Percentiles rank a stretch among this genome's conserved stretches.
Conservation (phyloP, 1,140 invertebrate genomes). For the Drosophila subobscura region DNA sequence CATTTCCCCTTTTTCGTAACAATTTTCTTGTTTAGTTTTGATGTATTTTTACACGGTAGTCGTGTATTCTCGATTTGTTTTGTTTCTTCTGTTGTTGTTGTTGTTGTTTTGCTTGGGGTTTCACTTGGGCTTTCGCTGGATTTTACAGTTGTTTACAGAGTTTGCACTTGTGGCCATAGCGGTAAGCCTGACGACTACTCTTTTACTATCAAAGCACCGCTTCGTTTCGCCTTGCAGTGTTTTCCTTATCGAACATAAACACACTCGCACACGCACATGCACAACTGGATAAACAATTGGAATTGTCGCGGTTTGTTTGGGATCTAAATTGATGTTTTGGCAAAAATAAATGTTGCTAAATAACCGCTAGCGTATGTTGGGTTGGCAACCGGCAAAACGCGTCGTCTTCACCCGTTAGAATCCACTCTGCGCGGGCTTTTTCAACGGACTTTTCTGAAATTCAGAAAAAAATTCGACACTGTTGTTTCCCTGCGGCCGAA, state of each 20-base stretch:
- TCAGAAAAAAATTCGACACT: slow-evolving; percentile 2
- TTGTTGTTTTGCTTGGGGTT: slow-evolving; percentile 13
- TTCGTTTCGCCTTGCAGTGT: slow-evolving; percentile 29
- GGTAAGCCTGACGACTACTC: slow-evolving; percentile 17
- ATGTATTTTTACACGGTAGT: slow-evolving; percentile 44
- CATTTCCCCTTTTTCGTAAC: neutral
- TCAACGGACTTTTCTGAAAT: slow-evolving; percentile 26
- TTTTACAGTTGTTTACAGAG: slow-evolving; percentile 12
- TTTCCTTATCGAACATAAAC: slow-evolving; percentile 36
- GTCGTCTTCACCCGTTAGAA: slow-evolving; percentile 18
- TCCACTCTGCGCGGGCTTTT: slow-evolving; percentile 1
- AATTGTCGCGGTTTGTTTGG: slow-evolving; percentile 9
- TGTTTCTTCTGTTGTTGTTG: neutral
- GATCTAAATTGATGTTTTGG: slow-evolving; percentile 15
- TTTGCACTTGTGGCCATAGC: slow-evolving; percentile 44
- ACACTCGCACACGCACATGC: slow-evolving; percentile 29
- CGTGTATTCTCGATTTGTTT: neutral
- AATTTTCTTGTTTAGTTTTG: slow-evolving; percentile 29
- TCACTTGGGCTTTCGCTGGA: slow-evolving; percentile 34
- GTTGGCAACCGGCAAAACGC: slow-evolving; percentile 18
- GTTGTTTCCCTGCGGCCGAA: slow-evolving; percentile 1
- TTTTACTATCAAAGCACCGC: slow-evolving; percentile 37
- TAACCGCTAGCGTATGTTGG: slow-evolving; percentile 20
- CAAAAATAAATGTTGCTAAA: slow-evolving; percentile 29
- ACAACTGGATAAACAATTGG: slow-evolving; percentile 37